phyloP scores from a whole-genome alignment of 2,888 invertebrate genomes.

The Temnothorax rugatulus region DNA sequence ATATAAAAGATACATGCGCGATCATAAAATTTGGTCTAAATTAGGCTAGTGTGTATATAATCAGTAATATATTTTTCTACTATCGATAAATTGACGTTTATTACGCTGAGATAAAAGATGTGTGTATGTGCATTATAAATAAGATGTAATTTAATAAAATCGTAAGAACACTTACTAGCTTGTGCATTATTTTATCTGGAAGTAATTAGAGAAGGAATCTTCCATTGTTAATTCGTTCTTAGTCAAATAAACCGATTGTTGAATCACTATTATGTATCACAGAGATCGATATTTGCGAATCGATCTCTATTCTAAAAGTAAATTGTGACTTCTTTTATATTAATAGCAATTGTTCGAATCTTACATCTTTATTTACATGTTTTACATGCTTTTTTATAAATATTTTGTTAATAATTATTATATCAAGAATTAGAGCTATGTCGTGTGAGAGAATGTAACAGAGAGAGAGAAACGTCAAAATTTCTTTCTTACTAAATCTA shows the following conservation, averaged over 20 bases:
- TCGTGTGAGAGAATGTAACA: background rate
- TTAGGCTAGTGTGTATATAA: constrained; percentile 76
- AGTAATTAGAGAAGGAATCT: background rate
- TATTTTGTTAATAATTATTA: background rate
- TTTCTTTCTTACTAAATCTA: constrained; percentile 30
- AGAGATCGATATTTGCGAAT: background rate
- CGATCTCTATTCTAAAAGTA: background rate
- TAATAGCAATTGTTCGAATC: background rate
- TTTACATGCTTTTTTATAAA: constrained; percentile 26
- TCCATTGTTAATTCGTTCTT: background rate
- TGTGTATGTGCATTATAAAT: constrained; percentile 72
- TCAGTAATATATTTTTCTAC: constrained; percentile 76
- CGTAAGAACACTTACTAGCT: constrained; percentile 59
- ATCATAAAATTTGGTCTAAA: constrained; percentile 63
- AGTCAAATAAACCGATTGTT: background rate
- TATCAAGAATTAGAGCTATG: constrained; percentile 4
- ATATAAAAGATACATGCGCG: constrained; percentile 34
- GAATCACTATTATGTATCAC: background rate
- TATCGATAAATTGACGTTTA: constrained; percentile 72
- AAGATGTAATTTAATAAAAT: constrained; percentile 78
- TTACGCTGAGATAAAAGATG: constrained; percentile 70
- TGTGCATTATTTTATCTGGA: background rate
- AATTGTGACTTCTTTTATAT: background rate
- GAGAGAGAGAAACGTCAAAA: background rate
- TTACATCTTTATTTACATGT: constrained; percentile 17